Evolutionary conservation across 2,888 invertebrate genomes (phyloP).

Genomic region (Polietes domitor): DNA sequence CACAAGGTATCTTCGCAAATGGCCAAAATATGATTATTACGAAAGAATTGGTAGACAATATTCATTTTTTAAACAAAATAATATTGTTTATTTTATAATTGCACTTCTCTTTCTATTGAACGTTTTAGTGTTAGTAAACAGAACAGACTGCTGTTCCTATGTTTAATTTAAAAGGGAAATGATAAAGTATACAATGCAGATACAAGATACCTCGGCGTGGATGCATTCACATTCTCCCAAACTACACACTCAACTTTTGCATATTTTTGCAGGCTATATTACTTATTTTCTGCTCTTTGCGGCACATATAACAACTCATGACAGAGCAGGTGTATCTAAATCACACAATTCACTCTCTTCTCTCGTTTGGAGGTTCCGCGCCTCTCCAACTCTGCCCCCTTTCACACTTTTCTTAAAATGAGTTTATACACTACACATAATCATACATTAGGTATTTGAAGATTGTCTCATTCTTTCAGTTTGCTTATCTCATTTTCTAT

Average conservation of each 20-base stretch:
- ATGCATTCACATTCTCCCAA: background rate
- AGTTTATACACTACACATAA: too few species aligned
- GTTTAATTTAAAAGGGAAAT: too few species aligned
- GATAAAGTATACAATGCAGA: too few species aligned
- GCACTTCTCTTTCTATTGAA: too few species aligned
- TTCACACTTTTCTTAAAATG: too few species aligned
- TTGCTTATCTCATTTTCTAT: too few species aligned
- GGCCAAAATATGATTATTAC: constrained; percentile 86
- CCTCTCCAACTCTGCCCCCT: background rate
- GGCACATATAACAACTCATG: background rate
- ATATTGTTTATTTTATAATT: background rate
- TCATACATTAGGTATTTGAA: too few species aligned
- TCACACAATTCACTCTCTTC: background rate
- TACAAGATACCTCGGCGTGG: too few species aligned
- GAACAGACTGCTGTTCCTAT: too few species aligned
- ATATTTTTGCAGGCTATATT: background rate
- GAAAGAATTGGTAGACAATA: constrained; percentile 85
- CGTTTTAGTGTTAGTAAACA: too few species aligned
- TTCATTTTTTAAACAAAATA: constrained; percentile 54
- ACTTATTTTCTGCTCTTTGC: background rate
- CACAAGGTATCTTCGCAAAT: constrained; percentile 85
- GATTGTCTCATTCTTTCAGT: too few species aligned
- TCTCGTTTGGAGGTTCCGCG: background rate
- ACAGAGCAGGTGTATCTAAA: constrained; percentile 5
- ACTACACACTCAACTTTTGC: background rate